Conservation (phyloP, 2,888 invertebrate genomes). For the Monopis laevigella region DNA sequence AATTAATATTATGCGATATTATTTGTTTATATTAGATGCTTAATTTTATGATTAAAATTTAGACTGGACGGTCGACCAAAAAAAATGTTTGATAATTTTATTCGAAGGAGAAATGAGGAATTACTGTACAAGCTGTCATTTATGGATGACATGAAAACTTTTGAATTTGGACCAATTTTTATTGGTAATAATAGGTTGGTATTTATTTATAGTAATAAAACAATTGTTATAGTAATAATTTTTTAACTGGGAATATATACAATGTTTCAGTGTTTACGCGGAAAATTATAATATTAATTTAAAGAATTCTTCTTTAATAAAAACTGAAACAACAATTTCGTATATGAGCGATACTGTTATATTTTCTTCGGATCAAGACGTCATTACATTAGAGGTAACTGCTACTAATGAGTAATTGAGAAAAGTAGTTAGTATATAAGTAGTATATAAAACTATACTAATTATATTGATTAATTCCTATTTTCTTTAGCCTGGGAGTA, state of each 20-base stretch:
- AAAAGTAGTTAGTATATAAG: too few relatives aligned
- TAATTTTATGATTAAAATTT: constrained; percentile 16
- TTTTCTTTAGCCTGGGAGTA: constrained; percentile 41
- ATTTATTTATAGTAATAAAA: too few relatives aligned
- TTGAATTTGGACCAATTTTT: constrained; percentile 58
- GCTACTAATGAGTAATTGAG: too few relatives aligned
- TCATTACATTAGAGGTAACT: constrained; percentile 38
- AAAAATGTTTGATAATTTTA: constrained; percentile 56
- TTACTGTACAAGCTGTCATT: constrained; percentile 47
- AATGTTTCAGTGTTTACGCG: constrained; percentile 46
- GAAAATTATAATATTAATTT: constrained; percentile 56
- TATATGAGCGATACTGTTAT: constrained; percentile 45
- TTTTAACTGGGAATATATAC: too few relatives aligned
- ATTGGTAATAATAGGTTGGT: constrained; percentile 39
- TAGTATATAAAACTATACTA: too few relatives aligned
- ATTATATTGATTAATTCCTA: too few relatives aligned
- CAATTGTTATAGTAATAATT: too few relatives aligned
- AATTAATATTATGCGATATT: too few relatives aligned
- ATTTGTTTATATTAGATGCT: neutral
- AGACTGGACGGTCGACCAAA: constrained; percentile 56
- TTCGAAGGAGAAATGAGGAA: constrained; percentile 42
- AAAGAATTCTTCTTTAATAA: constrained; percentile 61
- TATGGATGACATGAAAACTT: constrained; percentile 49
- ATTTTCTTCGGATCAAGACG: constrained; percentile 52
- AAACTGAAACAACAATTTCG: constrained; percentile 51